Evolutionary conservation across 1,140 invertebrate species (phyloP), one percentile per base, ranked within the genome.

Genomic region (Microplitis mediator): DNA sequence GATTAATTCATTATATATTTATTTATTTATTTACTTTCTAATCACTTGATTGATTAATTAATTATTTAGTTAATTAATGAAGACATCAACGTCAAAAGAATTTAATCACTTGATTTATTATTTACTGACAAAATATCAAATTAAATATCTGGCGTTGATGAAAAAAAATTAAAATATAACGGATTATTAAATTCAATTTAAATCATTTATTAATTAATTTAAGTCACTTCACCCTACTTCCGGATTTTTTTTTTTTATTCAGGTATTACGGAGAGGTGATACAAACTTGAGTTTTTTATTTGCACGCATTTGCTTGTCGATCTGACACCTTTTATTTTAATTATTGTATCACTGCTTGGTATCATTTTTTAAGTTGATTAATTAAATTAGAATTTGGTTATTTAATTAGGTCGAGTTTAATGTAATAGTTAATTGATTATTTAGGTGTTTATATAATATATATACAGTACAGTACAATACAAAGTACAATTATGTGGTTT

Each of bases 181-280:
- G 51, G 56, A 16, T 65, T 39, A 39, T 4, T 65, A 16, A 16
- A 32, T 11, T 4, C 8, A 23, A 14, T 8, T 4, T 45, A 69
- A 73, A 74, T 78, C 75, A 39, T 50, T 60, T 16, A 65, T 31
- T 64, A 77, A 75, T 68, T 80, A 62, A 79, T 82, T 82, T 84
- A 81, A 84, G 79, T 70, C 75, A 81, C 66, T 83, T 86, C 77
- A 81, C 80, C 73, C 80, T 85, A 80, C 80, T 74, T 80, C 81
- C 52, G 11, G 6, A 81, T 79, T 78, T 77, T 31, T 61, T 31
- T 74, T 72, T 75, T 71, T 80, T 79, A 78, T 84, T 82, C 82
- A 86, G 84, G 80, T 83, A 82, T 81, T 76, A 80, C 75, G 77
- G 81, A 84, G 82, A 85, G 84, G 84, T 85, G 84, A 86, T 75